Evolutionary conservation across 1,140 invertebrate genomes (phyloP), one percentile per base, ranked within the genome.

Genomic region (Rhopalosiphum maidis): DNA sequence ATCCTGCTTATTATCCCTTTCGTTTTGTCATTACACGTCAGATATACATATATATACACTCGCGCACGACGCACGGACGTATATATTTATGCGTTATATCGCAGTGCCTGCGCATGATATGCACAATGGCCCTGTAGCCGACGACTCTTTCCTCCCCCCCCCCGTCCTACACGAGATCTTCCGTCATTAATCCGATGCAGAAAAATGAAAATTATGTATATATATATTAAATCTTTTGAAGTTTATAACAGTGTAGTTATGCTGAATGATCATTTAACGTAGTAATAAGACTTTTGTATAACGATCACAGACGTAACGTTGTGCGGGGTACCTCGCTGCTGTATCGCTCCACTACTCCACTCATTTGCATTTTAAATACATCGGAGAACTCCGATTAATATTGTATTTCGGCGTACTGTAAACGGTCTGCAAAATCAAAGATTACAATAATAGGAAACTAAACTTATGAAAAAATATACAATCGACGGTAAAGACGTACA

Each of bases 1-100:
- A 92, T 83, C 60, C 91, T 41, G 77, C n/a, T 25, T 18, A 15
- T 86, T 85, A n/a, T 93, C 91, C 91, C 91, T 93, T 93, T 93
- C 91, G 30, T 93, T 92, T 92, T 35, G 51, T 54, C n/a, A 89
- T 89, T 51, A 54, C 46, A 22, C 35, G 3, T 83, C 35, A 37
- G 0, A 37, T 37, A 37, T n/a, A n/a, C n/a, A n/a, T n/a, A n/a
- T n/a, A 37, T 2, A 0, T 83, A 83, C 22, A 37, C 35, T 37
- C 35, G 2, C 21, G n/a, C 35, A 2, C 35, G 21, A 37, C 35
- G 6, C 22, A 37, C 35, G 1, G 8, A 9, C 8, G 35, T 83
- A 37, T 83, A 55, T 55, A 55, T 60, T 2, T 18, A 51, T 51
- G 48, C 1, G 15, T 77, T 77, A 77, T n/a, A n/a, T 77, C 23